These are phyloP conservation scores for Lophotis ruficrista DNA, from an alignment of 2,113 vertebrate genomes.

Conservation along the genomic window DNA sequence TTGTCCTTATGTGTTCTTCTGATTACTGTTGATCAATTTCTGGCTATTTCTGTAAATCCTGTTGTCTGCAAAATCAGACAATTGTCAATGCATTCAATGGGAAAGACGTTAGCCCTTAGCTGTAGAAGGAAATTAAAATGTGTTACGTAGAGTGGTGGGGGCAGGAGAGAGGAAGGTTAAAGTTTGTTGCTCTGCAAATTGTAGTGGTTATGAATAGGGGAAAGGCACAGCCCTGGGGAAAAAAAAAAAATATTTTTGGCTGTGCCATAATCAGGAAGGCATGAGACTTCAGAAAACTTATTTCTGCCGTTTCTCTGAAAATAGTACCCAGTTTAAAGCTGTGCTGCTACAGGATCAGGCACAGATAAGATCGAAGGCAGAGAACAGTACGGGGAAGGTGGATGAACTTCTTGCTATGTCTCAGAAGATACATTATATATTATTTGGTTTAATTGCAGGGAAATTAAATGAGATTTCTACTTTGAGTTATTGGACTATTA, in stretches of 20 bases:
- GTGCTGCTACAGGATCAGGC: neutral
- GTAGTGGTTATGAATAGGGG: neutral
- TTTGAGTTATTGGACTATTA: neutral
- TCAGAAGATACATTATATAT: neutral
- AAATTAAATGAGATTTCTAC: neutral
- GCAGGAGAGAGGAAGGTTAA: neutral
- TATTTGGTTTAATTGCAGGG: slow-evolving; percentile 19
- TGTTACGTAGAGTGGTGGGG: neutral
- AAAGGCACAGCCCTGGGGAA: neutral
- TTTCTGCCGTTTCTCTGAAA: neutral
- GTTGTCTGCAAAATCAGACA: neutral
- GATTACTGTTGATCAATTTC: neutral
- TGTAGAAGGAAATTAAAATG: neutral
- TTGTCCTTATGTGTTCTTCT: neutral
- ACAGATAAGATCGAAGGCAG: neutral
- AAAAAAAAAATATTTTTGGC: neutral
- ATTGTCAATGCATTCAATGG: rapidly evolving
- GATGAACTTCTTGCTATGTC: neutral
- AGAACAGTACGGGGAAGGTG: neutral
- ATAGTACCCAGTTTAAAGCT: neutral
- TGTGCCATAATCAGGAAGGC: neutral
- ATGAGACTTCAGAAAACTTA: neutral
- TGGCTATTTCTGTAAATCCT: neutral
- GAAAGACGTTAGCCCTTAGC: neutral
- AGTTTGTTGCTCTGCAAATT: neutral